Conservation (phyloP, 1,140 invertebrate species). For the Drosophila suzukii region DNA sequence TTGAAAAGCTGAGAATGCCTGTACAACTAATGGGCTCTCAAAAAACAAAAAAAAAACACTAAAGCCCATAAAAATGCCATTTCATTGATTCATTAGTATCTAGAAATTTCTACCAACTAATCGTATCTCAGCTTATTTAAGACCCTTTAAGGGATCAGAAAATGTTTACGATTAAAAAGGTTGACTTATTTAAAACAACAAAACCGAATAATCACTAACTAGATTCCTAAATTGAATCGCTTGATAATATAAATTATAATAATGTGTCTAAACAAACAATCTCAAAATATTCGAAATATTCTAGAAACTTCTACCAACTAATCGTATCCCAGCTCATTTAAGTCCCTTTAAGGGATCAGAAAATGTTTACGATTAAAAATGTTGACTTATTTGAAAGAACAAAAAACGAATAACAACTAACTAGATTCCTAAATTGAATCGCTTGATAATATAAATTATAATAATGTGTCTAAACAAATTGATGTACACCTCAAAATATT, state of each 20-base stretch:
- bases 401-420: neutral
- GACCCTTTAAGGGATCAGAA: neutral
- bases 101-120: neutral
- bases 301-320: neutral
- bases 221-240: neutral
- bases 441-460: neutral
- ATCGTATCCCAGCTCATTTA: neutral
- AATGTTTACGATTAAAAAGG: neutral
- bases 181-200: neutral
- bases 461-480: neutral
- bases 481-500: no score
- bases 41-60: slow-evolving; percentile 4
- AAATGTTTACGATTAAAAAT: neutral
- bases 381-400: neutral
- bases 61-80: neutral
- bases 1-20: slow-evolving; percentile 1
- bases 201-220: neutral
- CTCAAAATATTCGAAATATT: no score
- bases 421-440: neutral
- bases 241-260: neutral
- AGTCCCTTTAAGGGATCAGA: neutral
- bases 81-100: neutral
- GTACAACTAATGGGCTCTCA: neutral
- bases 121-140: neutral
- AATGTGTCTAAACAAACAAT: neutral